Evolutionary conservation across 2,797 vertebrate genomes (phyloP), one percentile per base, ranked within the genome.

Genomic region (Myioborus miniatus): DNA sequence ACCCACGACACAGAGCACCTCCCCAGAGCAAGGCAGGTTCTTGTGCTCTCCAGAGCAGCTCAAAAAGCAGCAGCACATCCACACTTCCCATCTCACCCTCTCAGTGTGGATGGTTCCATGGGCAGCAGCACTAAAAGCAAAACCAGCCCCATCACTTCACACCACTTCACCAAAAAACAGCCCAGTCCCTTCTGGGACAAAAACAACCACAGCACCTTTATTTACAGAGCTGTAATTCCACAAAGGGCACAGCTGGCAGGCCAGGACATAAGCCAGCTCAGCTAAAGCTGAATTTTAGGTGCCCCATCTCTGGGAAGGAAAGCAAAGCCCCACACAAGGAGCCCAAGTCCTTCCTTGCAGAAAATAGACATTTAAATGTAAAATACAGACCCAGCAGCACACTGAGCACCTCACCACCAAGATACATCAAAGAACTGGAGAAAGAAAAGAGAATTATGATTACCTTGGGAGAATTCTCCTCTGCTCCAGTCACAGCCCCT

Each of bases 381-480:
- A 55, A 58, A 37, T 0, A 43, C 6, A 39, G 2, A 27, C 2
- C 6, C 24, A 5, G 3, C 24, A 76, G 18, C 39, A 23, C 1
- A 2, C 36, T 3, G 16, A 84, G 15, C 47, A 39, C 2, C 5
- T 59, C 30, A 2, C 5, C 47, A 18, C 4, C 39, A 39, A 4
- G 6, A 34, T 1, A 2, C 0, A 87, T 0, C 37, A 68, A 43
- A 21, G 4, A 83, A 44, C 0, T 2, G 1, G 9, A 3, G 3
- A 58, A 64, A 65, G 21, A 24, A 26, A 20, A 2, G 1, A 47
- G 3, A 71, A 53, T 11, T 58, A 15, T 16, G 2, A 27, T 12
- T 21, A 1, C 1, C 11, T 53, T 22, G 14, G 0, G 1, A 17
- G 3, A 7, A 4, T 7, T 26, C 76, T 71, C 0, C 90, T 46